These are phyloP conservation scores for Crotophaga sulcirostris DNA, from an alignment of 2,113 vertebrate genomes.

Conservation along the genomic window DNA sequence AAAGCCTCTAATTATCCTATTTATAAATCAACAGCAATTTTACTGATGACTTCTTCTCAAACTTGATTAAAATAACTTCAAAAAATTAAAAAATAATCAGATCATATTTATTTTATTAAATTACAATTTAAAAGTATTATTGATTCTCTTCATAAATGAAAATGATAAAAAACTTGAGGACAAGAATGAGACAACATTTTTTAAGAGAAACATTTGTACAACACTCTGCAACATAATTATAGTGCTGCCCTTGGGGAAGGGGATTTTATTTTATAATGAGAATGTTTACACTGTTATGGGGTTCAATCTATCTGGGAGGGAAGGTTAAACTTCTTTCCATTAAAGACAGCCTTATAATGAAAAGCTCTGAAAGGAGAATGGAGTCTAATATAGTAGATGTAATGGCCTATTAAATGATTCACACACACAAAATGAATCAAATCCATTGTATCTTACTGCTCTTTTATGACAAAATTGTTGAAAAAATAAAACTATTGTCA, in stretches of 20 bases:
- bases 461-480: conserved; percentile 84
- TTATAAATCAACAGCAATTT: conserved; percentile 96
- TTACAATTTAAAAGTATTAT: conserved; percentile 75
- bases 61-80: conserved; percentile 90
- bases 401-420: conserved; percentile 88
- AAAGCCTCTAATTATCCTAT: conserved; percentile 93
- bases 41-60: conserved; percentile 90
- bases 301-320: conserved; percentile 86
- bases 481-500: conserved; percentile 85
- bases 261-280: conserved; percentile 88
- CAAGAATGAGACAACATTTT: conserved; percentile 79
- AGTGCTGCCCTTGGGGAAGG: conserved; percentile 84
- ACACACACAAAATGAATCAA: conserved; percentile 85
- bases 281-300: conserved; percentile 86
- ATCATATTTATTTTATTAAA: conserved; percentile 88
- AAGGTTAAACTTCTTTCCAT: conserved; percentile 87
- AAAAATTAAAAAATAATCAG: conserved; percentile 84
- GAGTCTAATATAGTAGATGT: conserved; percentile 85
- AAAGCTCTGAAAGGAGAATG: conserved; percentile 84
- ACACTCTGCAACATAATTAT: conserved; percentile 81
- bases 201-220: conserved; percentile 78
- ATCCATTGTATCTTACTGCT: conserved; percentile 83
- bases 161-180: conserved; percentile 76
- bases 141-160: conserved; percentile 70
- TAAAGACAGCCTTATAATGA: conserved; percentile 86